Conservation (phyloP, 1,140 invertebrate species). For the Hesperophylax magnus region DNA sequence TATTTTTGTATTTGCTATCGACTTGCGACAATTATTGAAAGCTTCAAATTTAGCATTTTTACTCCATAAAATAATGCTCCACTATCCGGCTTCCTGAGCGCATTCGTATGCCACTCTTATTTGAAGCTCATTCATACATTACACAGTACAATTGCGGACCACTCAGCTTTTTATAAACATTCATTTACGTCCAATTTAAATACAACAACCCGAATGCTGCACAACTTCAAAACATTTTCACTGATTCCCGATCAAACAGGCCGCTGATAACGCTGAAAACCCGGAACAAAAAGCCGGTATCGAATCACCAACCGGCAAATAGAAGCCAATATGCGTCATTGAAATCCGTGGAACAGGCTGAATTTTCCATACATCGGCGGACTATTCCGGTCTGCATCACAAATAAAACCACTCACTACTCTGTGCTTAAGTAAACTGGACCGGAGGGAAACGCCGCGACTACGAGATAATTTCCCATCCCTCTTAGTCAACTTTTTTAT, state of each 20-base stretch:
- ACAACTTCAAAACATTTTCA: conserved; percentile 41
- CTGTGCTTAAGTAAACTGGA: background rate
- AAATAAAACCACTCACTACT: conserved; percentile 38
- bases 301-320: conserved; percentile 41
- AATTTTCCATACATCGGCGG: conserved; percentile 7
- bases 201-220: conserved; percentile 15
- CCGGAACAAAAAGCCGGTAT: conserved; percentile 41
- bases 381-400: conserved; percentile 29
- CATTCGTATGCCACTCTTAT: background rate
- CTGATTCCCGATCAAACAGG: conserved; percentile 43
- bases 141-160: background rate
- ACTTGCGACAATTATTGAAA: too few species aligned
- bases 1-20: too few species aligned
- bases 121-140: background rate
- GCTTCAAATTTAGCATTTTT: too few species aligned
- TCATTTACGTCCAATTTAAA: conserved; percentile 43
- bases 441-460: background rate
- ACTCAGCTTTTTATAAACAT: conserved; percentile 33
- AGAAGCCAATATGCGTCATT: conserved; percentile 45
- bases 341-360: background rate
- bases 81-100: background rate
- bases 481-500: too few species aligned
- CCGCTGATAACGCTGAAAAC: conserved; percentile 33
- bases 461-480: too few species aligned
- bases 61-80: too few species aligned